Evolutionary conservation across 2,888 invertebrate species (phyloP), one percentile per base, ranked within the genome.

Genomic region (Mactromeris polynyma): DNA sequence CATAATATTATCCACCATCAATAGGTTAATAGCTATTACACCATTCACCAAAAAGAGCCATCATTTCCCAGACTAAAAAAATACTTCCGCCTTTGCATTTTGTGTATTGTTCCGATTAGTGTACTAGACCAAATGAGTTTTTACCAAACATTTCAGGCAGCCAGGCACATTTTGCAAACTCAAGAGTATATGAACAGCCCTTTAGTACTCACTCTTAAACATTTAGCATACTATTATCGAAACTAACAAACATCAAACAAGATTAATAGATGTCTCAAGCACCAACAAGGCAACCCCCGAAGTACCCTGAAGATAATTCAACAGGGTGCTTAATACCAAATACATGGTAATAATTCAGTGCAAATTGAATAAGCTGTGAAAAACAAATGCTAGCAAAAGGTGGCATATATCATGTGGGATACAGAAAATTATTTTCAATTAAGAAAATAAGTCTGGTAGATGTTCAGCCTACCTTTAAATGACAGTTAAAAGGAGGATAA

Each of bases 401-500:
- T 64, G 58, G 58, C 26, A 26, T 26, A 64, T 26, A 26, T 64
- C 58, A 64, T 6, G 58, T 0, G 1, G 7, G 26, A 64, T 7
- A 64, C n/a, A 64, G 58, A 64, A 64, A 64, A 64, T 64, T 64
- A 26, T 26, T 64, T n/a, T 26, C 26, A 64, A 64, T 64, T 26
- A 64, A 64, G 58, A 64, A 26, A 64, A 64, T 64, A 6, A 64
- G 58, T 64, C 58, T 64, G 58, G 58, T 64, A 64, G 58, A n/a
- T 64, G 58, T 64, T 64, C n/a, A 64, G 6, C 7, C 11, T n/a
- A 9, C 4, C 26, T 9, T 64, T 64, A 64, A 26, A 26, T 64
- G 26, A 64, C 58, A 64, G 26, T 64, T 26, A 64, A 64, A 64
- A 64, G 26, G 26, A n/a, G 4, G n/a, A 64, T 64, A 64, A 21